These are phyloP conservation scores for Aspidoscelis tigris DNA, from an alignment of 2,113 vertebrate species.

Conservation along the genomic window DNA sequence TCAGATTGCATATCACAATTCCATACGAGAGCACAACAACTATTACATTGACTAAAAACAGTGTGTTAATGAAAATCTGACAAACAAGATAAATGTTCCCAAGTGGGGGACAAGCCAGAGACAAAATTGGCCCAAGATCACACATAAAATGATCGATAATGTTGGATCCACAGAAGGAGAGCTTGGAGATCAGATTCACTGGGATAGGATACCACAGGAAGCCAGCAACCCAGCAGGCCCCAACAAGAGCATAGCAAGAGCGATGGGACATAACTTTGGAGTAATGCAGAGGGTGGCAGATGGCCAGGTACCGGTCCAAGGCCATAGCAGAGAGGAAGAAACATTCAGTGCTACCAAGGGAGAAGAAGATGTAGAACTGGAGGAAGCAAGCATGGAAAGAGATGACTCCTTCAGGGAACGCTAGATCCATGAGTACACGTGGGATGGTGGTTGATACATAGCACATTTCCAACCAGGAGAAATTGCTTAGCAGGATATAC, in stretches of 20 bases:
- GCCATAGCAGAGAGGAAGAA: too few species aligned
- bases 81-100: neutral
- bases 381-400: too few species aligned
- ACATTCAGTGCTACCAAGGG: too few species aligned
- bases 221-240: neutral
- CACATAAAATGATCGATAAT: neutral
- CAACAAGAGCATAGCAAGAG: neutral
- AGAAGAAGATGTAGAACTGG: too few species aligned
- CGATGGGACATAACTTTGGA: neutral
- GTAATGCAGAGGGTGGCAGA: too few species aligned
- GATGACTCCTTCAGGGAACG: too few species aligned
- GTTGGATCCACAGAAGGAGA: constrained; percentile 15
- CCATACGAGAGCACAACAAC: neutral
- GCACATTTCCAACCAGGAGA: too few species aligned
- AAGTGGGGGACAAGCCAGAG: neutral
- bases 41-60: neutral
- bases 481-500: too few species aligned
- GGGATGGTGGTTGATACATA: too few species aligned
- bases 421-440: too few species aligned
- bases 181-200: neutral
- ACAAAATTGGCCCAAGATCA: neutral
- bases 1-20: neutral
- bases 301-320: too few species aligned
- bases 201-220: neutral
- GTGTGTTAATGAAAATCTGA: neutral